Percentiles rank a stretch among this genome's conserved stretches.
Evolutionary conservation across 2,797 vertebrate species (phyloP).

Genomic region (Uromys caudimaculatus): DNA sequence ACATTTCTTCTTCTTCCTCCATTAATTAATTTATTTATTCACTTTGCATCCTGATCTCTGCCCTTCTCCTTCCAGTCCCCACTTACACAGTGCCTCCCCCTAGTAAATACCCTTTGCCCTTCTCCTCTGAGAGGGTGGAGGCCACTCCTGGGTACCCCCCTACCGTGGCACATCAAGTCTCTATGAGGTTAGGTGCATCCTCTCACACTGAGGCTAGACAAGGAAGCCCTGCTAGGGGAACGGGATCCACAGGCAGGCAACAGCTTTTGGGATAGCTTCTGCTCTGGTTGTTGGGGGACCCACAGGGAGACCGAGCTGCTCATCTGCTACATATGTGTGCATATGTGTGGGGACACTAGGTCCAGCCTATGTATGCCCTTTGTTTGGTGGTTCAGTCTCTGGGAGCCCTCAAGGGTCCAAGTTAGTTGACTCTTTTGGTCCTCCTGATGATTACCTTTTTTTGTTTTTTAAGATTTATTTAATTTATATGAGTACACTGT

Average conservation of each 20-base stretch:
- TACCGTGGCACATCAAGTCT: not conserved
- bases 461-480: no score
- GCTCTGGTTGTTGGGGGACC: not conserved
- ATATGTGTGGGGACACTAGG: not conserved
- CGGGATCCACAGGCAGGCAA: not conserved
- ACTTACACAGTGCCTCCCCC: not conserved
- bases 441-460: not conserved
- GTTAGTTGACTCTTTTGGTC: no score
- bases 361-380: not conserved
- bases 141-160: not conserved
- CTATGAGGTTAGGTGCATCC: not conserved
- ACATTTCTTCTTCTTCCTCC: not conserved
- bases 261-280: not conserved
- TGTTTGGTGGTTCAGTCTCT: not conserved
- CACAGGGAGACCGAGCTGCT: not conserved
- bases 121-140: not conserved
- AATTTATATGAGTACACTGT: no score
- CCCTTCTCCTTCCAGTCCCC: not conserved
- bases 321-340: not conserved
- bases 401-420: not conserved
- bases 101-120: not conserved
- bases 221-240: not conserved
- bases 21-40: not conserved
- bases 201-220: not conserved
- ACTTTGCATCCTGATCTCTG: not conserved